Percentiles rank a stretch among this genome's conserved stretches.
phyloP scores from a whole-genome alignment of 2,888 invertebrate species.

The Nomada hirtipes region DNA sequence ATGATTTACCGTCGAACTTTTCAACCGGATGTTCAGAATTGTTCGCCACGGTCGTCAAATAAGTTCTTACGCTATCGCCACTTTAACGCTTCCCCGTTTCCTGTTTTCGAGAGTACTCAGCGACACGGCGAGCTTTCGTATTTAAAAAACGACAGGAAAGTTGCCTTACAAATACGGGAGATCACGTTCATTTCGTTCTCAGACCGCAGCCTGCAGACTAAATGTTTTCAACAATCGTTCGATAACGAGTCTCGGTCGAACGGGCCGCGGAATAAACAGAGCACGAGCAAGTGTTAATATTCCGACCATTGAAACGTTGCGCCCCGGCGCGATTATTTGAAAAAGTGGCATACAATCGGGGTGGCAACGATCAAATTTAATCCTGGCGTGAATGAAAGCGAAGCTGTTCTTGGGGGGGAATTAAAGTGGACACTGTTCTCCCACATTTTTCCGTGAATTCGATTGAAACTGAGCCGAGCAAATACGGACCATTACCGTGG shows the following conservation, averaged over 20 bases:
- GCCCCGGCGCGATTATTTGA: constrained; percentile 8
- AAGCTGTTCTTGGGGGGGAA: constrained; percentile 25
- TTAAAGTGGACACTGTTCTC: constrained; percentile 32
- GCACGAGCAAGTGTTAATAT: neutral
- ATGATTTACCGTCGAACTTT: constrained; percentile 42
- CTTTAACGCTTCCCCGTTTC: no score
- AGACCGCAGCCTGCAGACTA: neutral
- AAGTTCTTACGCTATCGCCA: no score
- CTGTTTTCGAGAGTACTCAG: no score
- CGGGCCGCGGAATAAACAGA: neutral
- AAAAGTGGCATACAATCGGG: constrained; percentile 3
- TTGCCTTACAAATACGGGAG: no score
- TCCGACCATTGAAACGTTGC: neutral
- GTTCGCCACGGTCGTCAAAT: no score
- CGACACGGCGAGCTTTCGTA: no score
- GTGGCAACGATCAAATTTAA: constrained; percentile 45
- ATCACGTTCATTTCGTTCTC: neutral
- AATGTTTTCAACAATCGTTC: neutral
- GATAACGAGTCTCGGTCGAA: neutral
- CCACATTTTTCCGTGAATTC: constrained; percentile 37
- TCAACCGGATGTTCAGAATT: neutral
- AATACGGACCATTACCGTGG: constrained; percentile 50
- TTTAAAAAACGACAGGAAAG: no score
- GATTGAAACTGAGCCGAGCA: constrained; percentile 52
- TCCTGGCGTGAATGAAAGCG: constrained; percentile 30